Evolutionary conservation across 2,888 invertebrate species (phyloP), one percentile per base, ranked within the genome.

Genomic region (Dusona sp.): DNA sequence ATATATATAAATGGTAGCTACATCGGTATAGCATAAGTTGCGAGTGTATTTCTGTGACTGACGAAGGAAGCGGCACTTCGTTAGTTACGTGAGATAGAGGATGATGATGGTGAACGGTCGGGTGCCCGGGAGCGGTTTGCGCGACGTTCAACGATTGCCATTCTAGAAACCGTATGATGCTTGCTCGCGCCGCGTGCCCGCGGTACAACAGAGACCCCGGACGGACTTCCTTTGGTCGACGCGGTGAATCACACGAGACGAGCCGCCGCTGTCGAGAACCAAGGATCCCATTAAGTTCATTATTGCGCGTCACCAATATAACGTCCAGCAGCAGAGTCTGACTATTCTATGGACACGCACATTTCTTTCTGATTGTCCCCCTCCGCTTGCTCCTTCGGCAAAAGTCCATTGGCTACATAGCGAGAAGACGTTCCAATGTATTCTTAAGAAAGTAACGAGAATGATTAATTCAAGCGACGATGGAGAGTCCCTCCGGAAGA

Each of bases 251-350:
- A 85, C 83, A 88, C 74, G 82, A 83, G 88, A 88, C 81, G 82
- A 86, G 81, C 87, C 85, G 84, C 86, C 86, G 77, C 79, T 54
- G 73, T 79, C 81, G 80, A 79, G 68, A 82, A 74, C 79, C 75
- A 57, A 45, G 82, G 79, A 86, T 77, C 87, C 84, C 86, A 89
- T 88, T 86, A 89, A 88, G 81, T 88, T 88, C 87, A 89, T 89
- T 89, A 88, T 89, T 88, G 79, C 89, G 88, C 87, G 87, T 88
- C 89, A 87, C 88, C 88, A 86, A 88, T 87, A 87, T 85, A 84
- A 84, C 85, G 65, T 73, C 85, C 75, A 81, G 78, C 57, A 45
- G 33, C 22, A 54, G 33, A 68, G 33, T n/a, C 11, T 70, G 68
- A 64, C 79, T 79, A 29, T 61, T 70, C 70, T 72, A 48, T 70